phyloP scores from a whole-genome alignment of 2,113 vertebrate species.

The Aspidoscelis tigris region DNA sequence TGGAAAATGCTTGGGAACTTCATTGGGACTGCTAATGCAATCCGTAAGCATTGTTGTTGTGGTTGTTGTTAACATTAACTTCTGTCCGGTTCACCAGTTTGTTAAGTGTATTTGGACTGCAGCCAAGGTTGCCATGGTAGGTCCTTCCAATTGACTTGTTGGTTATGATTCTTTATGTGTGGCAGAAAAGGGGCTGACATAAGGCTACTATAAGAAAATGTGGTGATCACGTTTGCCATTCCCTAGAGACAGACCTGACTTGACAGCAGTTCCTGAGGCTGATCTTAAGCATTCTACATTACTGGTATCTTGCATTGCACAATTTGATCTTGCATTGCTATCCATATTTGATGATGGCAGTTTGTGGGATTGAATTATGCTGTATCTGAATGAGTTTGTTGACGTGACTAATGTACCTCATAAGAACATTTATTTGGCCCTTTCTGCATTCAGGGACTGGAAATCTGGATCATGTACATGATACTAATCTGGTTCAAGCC shows the following conservation, averaged over 20 bases:
- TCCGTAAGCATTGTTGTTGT: too few species aligned
- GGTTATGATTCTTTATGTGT: background rate
- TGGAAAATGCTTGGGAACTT: background rate
- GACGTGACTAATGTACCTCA: background rate
- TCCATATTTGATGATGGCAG: background rate
- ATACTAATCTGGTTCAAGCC: too few species aligned
- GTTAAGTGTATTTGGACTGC: background rate
- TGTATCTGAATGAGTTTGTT: background rate
- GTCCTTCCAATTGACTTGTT: too few species aligned
- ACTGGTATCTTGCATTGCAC: background rate
- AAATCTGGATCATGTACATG: too few species aligned
- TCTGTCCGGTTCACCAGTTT: background rate
- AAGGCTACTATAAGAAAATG: too few species aligned
- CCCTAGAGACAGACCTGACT: too few species aligned
- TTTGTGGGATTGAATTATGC: background rate
- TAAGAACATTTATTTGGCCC: background rate
- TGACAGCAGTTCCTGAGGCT: background rate
- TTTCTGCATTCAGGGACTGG: too few species aligned
- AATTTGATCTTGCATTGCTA: conserved; percentile 20
- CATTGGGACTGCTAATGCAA: background rate
- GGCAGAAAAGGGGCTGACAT: too few species aligned
- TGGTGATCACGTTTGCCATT: too few species aligned
- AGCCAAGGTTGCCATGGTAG: background rate
- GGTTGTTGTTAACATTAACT: background rate
- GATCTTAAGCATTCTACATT: background rate